A percentile compares a stretch with the other conserved stretches of the same genome.
Evolutionary conservation across 2,113 vertebrate genomes (phyloP).

Genomic region (Oncorhynchus tshawytscha): DNA sequence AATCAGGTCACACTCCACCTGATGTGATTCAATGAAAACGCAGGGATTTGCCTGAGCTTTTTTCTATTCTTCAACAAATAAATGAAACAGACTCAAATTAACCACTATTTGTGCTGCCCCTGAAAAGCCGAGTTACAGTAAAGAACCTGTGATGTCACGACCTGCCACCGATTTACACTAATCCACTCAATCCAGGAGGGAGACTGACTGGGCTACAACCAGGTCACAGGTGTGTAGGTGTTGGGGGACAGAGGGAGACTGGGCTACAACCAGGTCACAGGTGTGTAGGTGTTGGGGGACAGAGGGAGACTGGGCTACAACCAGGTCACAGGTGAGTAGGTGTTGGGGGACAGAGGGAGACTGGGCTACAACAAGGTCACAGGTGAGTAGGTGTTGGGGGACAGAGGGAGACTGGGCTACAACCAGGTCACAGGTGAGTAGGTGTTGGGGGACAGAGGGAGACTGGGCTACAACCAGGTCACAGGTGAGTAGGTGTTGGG

Average conservation of each 20-base stretch:
- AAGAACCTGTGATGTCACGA: slow-evolving; percentile 4
- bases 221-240: slow-evolving; percentile 14
- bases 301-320: background rate
- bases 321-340: background rate
- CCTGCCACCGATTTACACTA: slow-evolving; percentile 13
- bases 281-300: too few relatives aligned
- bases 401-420: too few relatives aligned
- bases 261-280: too few relatives aligned
- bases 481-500: too few relatives aligned
- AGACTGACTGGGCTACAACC: background rate
- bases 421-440: too few relatives aligned
- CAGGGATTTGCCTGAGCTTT: background rate
- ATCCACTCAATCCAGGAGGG: slow-evolving; percentile 3
- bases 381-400: too few relatives aligned
- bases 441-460: too few relatives aligned
- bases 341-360: too few relatives aligned
- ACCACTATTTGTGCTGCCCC: background rate
- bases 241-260: background rate
- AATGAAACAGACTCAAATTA: background rate
- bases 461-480: too few relatives aligned
- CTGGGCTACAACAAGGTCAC: too few relatives aligned
- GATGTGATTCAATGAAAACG: background rate
- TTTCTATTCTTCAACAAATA: slow-evolving; percentile 1
- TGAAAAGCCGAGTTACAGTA: background rate
- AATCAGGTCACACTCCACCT: slow-evolving; percentile 3